phyloP scores from a whole-genome alignment of 2,888 invertebrate genomes.

The Plagiodera versicolora region DNA sequence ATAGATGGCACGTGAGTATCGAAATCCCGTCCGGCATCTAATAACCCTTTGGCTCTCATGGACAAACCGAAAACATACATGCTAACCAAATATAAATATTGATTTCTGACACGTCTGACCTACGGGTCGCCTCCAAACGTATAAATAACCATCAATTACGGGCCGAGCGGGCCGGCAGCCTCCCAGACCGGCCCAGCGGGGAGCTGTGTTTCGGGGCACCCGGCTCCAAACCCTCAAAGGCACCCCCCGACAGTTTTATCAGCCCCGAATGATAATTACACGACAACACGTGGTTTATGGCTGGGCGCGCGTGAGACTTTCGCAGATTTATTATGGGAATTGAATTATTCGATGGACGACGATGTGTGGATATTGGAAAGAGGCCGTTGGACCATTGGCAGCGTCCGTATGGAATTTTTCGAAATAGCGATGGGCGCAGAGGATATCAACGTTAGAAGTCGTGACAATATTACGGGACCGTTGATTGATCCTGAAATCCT shows the following conservation, averaged over 20 bases:
- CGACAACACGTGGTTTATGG: conserved; percentile 54
- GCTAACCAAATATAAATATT: conserved; percentile 24
- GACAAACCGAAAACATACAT: conserved; percentile 9
- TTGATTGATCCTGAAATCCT: too few relatives aligned
- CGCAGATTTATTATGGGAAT: conserved; percentile 41
- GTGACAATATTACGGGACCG: too few relatives aligned
- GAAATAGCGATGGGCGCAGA: too few relatives aligned
- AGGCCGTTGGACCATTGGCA: not conserved
- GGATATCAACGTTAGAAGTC: too few relatives aligned
- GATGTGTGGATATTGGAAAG: not conserved
- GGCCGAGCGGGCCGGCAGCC: conserved; percentile 42
- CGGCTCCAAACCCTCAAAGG: conserved; percentile 49
- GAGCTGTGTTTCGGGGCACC: conserved; percentile 52
- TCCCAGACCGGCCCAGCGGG: conserved; percentile 48
- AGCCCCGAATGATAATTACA: conserved; percentile 54
- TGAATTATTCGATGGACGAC: conserved; percentile 23
- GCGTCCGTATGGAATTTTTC: not conserved
- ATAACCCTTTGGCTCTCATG: not conserved
- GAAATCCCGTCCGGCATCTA: not conserved
- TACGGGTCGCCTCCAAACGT: conserved; percentile 31
- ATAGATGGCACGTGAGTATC: not conserved
- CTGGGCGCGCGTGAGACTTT: conserved; percentile 30
- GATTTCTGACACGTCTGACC: conserved; percentile 21
- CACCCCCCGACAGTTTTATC: conserved; percentile 51
- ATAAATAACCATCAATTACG: conserved; percentile 45